Evolutionary conservation across 2,797 vertebrate genomes (phyloP).

Genomic region (Pantherophis alleghaniensis): DNA sequence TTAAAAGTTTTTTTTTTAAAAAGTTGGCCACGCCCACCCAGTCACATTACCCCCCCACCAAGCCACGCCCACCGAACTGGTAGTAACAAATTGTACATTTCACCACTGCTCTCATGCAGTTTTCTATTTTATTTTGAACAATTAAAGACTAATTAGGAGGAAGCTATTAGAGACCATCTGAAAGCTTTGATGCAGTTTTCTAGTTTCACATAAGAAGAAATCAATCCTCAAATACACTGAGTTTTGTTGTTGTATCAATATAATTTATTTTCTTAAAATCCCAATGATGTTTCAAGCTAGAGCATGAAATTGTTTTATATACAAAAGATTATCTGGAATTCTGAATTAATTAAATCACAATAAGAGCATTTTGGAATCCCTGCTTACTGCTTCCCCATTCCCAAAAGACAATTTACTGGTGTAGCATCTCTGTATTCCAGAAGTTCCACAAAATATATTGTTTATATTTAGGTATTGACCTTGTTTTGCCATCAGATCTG

Average conservation of each 20-base stretch:
- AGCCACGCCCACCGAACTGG: too few species aligned
- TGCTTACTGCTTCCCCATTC: background rate
- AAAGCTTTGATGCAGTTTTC: background rate
- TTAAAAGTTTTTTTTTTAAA: too few species aligned
- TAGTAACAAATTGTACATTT: too few species aligned
- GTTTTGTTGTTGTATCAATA: background rate
- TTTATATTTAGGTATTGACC: background rate
- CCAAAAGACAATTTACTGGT: background rate
- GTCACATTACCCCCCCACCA: too few species aligned
- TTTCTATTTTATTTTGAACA: background rate
- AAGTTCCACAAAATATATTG: background rate
- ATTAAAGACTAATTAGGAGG: background rate
- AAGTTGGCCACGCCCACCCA: too few species aligned
- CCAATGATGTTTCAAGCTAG: background rate
- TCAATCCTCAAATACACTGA: background rate
- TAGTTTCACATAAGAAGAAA: background rate
- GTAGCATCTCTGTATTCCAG: background rate
- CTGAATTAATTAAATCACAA: slow-evolving; percentile 2
- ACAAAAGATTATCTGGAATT: background rate
- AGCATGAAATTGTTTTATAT: background rate
- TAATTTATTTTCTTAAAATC: background rate
- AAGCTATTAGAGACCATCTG: background rate
- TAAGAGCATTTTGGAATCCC: background rate
- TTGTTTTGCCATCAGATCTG: background rate
- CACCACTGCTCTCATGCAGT: background rate